A percentile compares a stretch with the other conserved stretches of the same genome.
Conservation (phyloP, 2,797 vertebrate genomes). For the Graptemys geographica region DNA sequence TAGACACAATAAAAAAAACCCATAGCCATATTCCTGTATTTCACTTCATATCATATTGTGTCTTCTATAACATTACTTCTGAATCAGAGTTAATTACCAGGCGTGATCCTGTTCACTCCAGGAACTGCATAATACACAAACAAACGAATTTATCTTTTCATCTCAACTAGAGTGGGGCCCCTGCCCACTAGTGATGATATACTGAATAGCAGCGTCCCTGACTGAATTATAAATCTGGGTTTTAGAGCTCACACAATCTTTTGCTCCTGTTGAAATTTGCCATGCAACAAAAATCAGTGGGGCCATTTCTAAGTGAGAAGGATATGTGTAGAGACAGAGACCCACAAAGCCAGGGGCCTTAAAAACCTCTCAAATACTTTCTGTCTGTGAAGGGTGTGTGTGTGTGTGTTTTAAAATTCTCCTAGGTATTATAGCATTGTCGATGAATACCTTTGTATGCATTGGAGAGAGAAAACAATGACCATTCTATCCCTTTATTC, state of each 20-base stretch:
- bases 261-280: slow-evolving; percentile 34
- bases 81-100: slow-evolving; percentile 38
- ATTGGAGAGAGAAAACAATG: not conserved
- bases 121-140: slow-evolving; percentile 23
- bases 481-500: not conserved
- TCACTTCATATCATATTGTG: slow-evolving; percentile 23
- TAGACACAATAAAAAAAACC: slow-evolving; percentile 58
- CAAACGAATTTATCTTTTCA: not conserved
- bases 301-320: not conserved
- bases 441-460: not conserved
- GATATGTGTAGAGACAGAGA: not conserved
- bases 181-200: not conserved
- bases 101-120: slow-evolving; percentile 4
- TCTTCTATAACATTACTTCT: not conserved
- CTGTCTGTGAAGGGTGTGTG: not conserved
- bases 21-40: slow-evolving; percentile 35
- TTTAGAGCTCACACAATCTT: not conserved
- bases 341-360: not conserved
- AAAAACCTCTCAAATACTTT: not conserved
- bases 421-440: not conserved
- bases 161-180: not conserved
- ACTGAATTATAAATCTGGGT: not conserved
- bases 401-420: not conserved
- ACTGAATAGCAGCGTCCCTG: not conserved
- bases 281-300: not conserved